Conservation (phyloP, 1,140 invertebrate species). For the Zelostemma sp. region DNA sequence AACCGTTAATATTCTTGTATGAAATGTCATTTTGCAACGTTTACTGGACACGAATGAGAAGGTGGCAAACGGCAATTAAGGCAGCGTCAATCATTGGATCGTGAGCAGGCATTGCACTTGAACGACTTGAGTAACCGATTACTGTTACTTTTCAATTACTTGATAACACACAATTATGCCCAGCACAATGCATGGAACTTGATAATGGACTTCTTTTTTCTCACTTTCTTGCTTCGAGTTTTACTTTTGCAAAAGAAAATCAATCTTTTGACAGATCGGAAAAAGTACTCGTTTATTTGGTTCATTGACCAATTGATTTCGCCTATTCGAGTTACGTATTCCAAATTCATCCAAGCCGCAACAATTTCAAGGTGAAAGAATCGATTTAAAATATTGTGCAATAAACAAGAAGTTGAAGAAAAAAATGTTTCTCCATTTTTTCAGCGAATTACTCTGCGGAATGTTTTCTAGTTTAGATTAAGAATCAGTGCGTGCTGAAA, state of each 20-base stretch:
- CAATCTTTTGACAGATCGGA: no score
- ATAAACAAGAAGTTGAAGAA: constrained; percentile 7
- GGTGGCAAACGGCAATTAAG: constrained; percentile 37
- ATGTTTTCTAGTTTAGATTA: no score
- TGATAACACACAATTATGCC: constrained; percentile 29
- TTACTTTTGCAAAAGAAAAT: no score
- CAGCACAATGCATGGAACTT: constrained; percentile 2
- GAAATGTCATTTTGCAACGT: constrained; percentile 20
- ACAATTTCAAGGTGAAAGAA: no score
- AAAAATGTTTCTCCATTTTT: no score
- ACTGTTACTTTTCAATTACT: constrained; percentile 31
- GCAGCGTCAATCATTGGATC: constrained; percentile 30
- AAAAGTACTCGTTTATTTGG: no score
- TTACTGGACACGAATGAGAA: constrained; percentile 25
- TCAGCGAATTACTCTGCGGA: no score
- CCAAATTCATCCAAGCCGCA: no score
- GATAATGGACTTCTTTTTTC: constrained; percentile 13
- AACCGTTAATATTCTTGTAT: constrained; percentile 8
- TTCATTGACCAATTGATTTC: no score
- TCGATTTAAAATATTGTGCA: neutral
- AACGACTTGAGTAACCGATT: constrained; percentile 9
- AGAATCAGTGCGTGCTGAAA: no score
- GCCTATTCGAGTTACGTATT: no score
- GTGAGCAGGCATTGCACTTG: constrained; percentile 29
- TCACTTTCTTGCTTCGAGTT: constrained; percentile 14